Evolutionary conservation across 37 sponge, comb jelly and placozoan genomes (phyloP).

Genomic region (Bolinopsis microptera): DNA sequence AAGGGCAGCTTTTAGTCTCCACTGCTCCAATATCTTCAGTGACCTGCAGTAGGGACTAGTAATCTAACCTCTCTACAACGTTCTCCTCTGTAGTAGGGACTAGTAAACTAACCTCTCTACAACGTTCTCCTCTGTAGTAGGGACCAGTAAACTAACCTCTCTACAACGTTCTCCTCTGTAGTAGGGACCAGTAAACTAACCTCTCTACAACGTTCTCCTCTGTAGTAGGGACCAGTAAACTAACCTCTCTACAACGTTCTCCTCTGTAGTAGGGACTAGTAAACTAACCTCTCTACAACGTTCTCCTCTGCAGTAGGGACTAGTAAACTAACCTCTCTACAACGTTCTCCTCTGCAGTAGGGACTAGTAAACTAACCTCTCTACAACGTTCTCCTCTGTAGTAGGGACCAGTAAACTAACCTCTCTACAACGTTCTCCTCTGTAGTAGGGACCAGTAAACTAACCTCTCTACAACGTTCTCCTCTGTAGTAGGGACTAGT

Average conservation of each 20-base stretch:
- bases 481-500: too few species aligned
- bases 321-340: conserved; percentile 65
- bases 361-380: conserved; percentile 73
- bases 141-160: too few species aligned
- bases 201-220: conserved; percentile 81
- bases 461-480: conserved; percentile 79
- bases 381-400: conserved; percentile 77
- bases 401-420: too few species aligned
- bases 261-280: conserved; percentile 70
- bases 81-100: conserved; percentile 73
- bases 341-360: conserved; percentile 75
- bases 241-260: conserved; percentile 72
- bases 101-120: conserved; percentile 79
- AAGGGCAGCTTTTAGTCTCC: conserved; percentile 81
- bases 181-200: conserved; percentile 71
- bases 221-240: too few species aligned
- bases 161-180: conserved; percentile 71
- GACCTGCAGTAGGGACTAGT: too few species aligned
- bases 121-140: too few species aligned
- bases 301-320: too few species aligned
- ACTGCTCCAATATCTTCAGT: not conserved
- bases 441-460: conserved; percentile 70
- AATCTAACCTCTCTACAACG: conserved; percentile 68
- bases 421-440: conserved; percentile 73
- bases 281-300: conserved; percentile 80